A percentile compares a stretch with the other conserved stretches of the same genome.
Evolutionary conservation across 2,113 vertebrate genomes (phyloP).

Genomic region (Vidua macroura): DNA sequence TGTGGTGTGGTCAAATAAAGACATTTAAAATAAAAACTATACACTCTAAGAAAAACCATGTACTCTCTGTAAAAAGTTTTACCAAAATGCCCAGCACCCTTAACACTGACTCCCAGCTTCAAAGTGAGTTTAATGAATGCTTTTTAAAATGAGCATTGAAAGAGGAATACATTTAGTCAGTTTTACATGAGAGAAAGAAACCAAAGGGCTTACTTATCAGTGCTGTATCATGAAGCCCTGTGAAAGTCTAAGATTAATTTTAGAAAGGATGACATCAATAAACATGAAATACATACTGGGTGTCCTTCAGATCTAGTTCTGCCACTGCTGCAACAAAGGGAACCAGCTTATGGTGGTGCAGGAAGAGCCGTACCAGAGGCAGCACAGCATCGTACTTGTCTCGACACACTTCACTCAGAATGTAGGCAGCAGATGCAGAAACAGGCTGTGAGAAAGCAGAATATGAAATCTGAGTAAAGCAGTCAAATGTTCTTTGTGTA

Average conservation of each 20-base stretch:
- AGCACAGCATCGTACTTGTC: slow-evolving; percentile 91
- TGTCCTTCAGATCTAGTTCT: slow-evolving; percentile 90
- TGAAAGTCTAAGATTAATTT: background rate
- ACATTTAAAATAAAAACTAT: background rate
- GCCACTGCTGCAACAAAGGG: slow-evolving; percentile 91
- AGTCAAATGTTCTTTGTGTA: background rate
- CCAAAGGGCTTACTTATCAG: background rate
- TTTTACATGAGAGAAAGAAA: background rate
- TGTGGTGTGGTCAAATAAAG: background rate
- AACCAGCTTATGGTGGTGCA: slow-evolving; percentile 92
- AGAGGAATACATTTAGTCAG: background rate
- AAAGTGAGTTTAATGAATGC: background rate
- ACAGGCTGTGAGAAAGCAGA: slow-evolving; percentile 79
- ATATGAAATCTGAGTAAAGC: background rate
- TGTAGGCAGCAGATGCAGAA: slow-evolving; percentile 93
- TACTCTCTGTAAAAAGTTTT: background rate
- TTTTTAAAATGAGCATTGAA: background rate
- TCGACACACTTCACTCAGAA: slow-evolving; percentile 91
- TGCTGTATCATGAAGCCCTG: background rate
- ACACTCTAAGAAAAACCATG: background rate
- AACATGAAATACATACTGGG: slow-evolving; percentile 83
- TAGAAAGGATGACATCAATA: background rate
- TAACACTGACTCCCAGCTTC: background rate
- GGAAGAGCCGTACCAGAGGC: slow-evolving; percentile 89
- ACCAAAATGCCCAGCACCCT: background rate